Base-by-base conservation (phyloP, 2,113 vertebrate genomes). In the Cebidichthys violaceus region DNA sequence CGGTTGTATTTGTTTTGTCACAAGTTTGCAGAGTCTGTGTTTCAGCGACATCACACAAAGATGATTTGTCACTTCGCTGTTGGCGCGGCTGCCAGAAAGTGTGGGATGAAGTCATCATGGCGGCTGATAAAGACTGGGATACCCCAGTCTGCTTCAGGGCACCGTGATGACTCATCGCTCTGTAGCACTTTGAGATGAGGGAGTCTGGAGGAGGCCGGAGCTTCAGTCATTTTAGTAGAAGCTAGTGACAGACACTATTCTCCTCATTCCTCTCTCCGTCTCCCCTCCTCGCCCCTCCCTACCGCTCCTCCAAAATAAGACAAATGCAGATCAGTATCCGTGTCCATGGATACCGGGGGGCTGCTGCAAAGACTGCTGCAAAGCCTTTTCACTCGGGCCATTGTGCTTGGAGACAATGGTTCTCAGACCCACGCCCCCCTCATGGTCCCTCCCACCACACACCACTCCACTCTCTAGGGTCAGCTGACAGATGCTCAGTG, bases 361-460 rank as follows among this genome's bases (percentile, higher is more conserved):
- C 91, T 94, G 95, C 89, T 93, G 92, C 77, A 80, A 95, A 94
- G 91, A 91, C 90, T 94, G 89, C 93, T 91, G 93, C 86, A 88
- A 93, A 89, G 82, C 89, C 78, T 83, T 93, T 94, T 95, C 93
- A 93, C 92, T 92, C 85, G 55, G 79, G 64, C 94, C 93, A 96
- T 97, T 97, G 96, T 96, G 94, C 88, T 57, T 37, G 67, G 82
- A 94, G 92, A 96, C 95, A 96, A 96, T 95, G 92, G 90, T 90
- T 89, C 93, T 92, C 92, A 95, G 93, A 93, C 78, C 79, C 67
- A 81, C 83, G 20, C 81, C 74, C 69, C 57, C 50, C 37, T 17
- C 47, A 3, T 47, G 9, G 35, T 54, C 74, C 70, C 83, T 68
- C 80, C 79, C 52, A 47, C 77, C 62, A 70, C 90, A 77, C 83